These are phyloP conservation scores for Hypothenemus hampei DNA, from an alignment of 1,140 invertebrate species.

Conservation along the genomic window DNA sequence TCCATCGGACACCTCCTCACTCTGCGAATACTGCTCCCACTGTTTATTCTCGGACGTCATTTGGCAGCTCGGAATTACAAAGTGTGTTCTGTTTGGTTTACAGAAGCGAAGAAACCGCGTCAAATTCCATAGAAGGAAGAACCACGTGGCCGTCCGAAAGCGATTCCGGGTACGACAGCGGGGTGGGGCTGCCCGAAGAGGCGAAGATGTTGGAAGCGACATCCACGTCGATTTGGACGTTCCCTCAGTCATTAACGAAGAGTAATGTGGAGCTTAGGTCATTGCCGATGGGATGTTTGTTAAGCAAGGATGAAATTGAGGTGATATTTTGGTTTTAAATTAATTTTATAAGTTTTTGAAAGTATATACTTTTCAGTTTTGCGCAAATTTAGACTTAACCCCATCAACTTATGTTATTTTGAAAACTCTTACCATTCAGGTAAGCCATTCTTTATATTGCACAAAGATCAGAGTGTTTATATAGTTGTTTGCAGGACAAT, in stretches of 20 bases:
- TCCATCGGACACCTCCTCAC: too few species aligned
- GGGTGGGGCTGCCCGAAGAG: neutral
- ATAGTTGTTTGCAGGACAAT: slow-evolving; percentile 35
- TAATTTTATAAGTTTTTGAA: neutral
- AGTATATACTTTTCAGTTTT: slow-evolving; percentile 45
- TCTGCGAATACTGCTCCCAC: too few species aligned
- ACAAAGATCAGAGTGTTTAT: neutral
- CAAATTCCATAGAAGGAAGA: slow-evolving; percentile 74
- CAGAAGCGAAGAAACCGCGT: slow-evolving; percentile 61
- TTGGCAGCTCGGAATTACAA: too few species aligned
- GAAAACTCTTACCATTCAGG: slow-evolving; percentile 51
- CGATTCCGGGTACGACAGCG: slow-evolving; percentile 22
- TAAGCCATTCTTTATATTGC: slow-evolving; percentile 31
- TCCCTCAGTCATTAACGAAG: slow-evolving; percentile 22
- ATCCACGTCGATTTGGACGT: slow-evolving; percentile 4
- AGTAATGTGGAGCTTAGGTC: neutral
- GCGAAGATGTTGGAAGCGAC: neutral
- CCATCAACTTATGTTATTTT: slow-evolving; percentile 55
- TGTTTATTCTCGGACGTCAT: too few species aligned
- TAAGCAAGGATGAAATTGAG: slow-evolving; percentile 37
- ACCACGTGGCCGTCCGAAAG: slow-evolving; percentile 55
- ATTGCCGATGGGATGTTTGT: slow-evolving; percentile 25
- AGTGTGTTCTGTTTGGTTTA: too few species aligned
- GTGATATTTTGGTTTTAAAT: slow-evolving; percentile 12
- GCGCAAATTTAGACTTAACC: slow-evolving; percentile 50